Base-by-base conservation (phyloP, 2,888 invertebrate species). In the Hyles lineata region DNA sequence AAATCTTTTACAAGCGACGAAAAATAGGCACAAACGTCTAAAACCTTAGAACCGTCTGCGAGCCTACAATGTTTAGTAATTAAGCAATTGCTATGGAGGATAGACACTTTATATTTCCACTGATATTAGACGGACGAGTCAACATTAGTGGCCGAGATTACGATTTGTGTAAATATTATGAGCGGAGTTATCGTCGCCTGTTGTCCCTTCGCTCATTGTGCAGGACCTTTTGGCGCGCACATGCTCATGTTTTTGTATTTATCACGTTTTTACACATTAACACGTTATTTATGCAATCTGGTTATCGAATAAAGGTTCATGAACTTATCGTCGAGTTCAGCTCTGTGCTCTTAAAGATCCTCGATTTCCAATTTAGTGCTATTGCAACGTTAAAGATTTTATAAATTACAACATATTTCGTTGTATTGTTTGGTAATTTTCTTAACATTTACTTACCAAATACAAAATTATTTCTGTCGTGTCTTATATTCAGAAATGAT, bases 1-100 rank as follows among this genome's bases (percentile, higher is more conserved):
- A 93, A 88, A 90, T 93, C 93, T 93, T 93, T 92, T 90, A 76
- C 78, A 82, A 80, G 83, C 79, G 75, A 74, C 77, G 76, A 74
- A 75, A 78, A 75, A 78, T 76, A 78, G 78, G 71, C 74, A 79
- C 76, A 78, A 69, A 35, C 58, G 21, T 32, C 35, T 17, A 43
- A 70, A 35, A 70, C 61, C 72, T 62, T 50, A 73, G 52, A 55
- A 70, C 55, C 29, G 11, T 50, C 55, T 55, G 55, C 9, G 9
- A 35, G 35, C 21, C 58, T 35, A 29, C 72, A n/a, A 67, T 35
- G 58, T 21, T 50, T 32, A 21, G n/a, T 63, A 29, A 71, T 71
- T 60, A 21, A 50, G 17, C 50, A 70, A 52, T 23, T 70, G 5
- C 19, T 69, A 23, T 59, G 60, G 29, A 43, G n/a, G 43, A 43